A percentile compares a stretch with the other conserved stretches of the same genome.
These are phyloP conservation scores for Lophotis ruficrista DNA, from an alignment of 2,113 vertebrate species.

Conservation along the genomic window DNA sequence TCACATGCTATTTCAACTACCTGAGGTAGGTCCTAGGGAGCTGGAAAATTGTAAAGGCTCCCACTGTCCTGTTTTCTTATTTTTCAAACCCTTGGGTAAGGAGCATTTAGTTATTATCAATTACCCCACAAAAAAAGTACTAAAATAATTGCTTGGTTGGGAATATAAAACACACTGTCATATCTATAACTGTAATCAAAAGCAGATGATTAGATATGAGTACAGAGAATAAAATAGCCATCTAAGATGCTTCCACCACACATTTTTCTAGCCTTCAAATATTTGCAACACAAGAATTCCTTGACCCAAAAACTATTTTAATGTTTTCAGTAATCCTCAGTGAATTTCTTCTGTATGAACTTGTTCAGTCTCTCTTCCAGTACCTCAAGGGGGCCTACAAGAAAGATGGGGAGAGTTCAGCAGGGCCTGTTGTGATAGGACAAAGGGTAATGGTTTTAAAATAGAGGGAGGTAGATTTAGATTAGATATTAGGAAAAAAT, in stretches of 20 bases:
- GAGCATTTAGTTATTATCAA: accelerated
- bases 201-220: not conserved
- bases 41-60: not conserved
- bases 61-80: not conserved
- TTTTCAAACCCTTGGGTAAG: not conserved
- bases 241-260: not conserved
- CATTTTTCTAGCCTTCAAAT: not conserved
- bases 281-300: not conserved
- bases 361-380: not conserved
- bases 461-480: no score
- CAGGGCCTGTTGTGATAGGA: no score
- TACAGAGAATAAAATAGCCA: not conserved
- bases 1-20: not conserved
- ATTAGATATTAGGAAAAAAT: no score
- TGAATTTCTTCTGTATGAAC: not conserved
- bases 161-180: not conserved
- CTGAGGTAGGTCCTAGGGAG: not conserved
- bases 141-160: not conserved
- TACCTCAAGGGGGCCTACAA: no score
- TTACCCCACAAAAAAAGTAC: not conserved
- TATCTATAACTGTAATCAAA: not conserved
- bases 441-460: no score
- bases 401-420: no score
- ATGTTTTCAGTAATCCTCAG: not conserved
- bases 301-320: not conserved